A percentile compares a stretch with the other conserved stretches of the same genome.
phyloP scores from a whole-genome alignment of 2,113 vertebrate genomes.

The Grantiella picta region DNA sequence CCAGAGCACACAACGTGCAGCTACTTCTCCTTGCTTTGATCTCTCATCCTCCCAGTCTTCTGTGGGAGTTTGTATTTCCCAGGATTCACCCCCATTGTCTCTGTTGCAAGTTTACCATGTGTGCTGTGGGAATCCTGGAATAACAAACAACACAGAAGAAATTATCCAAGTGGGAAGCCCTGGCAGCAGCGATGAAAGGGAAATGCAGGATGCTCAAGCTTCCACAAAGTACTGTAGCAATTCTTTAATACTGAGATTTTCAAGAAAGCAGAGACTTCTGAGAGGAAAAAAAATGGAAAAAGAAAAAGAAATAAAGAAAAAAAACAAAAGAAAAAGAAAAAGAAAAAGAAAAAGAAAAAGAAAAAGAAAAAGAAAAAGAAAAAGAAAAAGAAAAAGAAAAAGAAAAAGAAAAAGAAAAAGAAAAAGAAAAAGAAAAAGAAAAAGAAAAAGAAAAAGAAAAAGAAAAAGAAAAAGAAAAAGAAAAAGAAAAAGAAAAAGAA shows the following conservation, averaged over 20 bases:
- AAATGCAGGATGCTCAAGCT: background rate
- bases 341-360: no score
- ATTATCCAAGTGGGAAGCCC: background rate
- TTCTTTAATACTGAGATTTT: background rate
- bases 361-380: no score
- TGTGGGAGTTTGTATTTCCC: background rate
- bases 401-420: no score
- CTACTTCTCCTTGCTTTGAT: background rate
- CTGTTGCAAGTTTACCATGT: background rate
- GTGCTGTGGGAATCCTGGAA: background rate
- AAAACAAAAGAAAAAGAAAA: no score
- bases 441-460: no score
- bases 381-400: no score
- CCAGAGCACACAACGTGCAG: background rate
- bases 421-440: no score
- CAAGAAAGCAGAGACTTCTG: background rate
- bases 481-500: no score
- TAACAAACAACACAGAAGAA: background rate
- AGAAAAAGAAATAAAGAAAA: accelerated
- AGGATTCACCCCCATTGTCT: background rate
- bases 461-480: no score
- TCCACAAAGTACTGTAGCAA: background rate
- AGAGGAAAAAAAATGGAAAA: accelerated
- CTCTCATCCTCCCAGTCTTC: background rate
- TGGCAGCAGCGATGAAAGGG: background rate